These are phyloP conservation scores for Thomomys bottae DNA, from an alignment of 2,113 vertebrate genomes.

Conservation along the genomic window DNA sequence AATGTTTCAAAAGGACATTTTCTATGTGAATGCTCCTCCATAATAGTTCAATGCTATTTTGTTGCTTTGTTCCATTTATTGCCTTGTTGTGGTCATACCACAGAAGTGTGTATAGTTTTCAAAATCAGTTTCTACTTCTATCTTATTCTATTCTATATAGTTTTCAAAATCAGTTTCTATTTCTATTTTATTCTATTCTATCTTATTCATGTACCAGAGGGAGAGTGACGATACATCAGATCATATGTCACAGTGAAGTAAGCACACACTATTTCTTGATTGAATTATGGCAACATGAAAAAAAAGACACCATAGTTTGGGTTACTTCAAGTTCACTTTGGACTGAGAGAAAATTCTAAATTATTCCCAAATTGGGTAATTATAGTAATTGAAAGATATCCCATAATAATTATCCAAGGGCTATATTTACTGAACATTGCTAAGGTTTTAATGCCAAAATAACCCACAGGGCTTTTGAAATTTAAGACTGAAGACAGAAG, in stretches of 20 bases:
- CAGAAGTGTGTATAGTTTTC: not conserved
- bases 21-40: not conserved
- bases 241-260: no score
- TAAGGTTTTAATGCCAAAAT: not conserved
- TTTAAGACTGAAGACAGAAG: not conserved
- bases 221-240: not conserved
- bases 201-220: not conserved
- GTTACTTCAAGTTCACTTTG: not conserved
- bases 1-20: not conserved
- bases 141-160: no score
- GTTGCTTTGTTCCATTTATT: not conserved
- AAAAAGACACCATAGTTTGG: not conserved
- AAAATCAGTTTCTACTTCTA: not conserved
- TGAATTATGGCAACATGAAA: not conserved
- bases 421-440: slow-evolving; percentile 19
- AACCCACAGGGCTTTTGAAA: not conserved
- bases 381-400: not conserved
- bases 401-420: not conserved
- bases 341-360: not conserved
- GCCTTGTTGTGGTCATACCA: not conserved
- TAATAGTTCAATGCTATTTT: not conserved
- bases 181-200: not conserved
- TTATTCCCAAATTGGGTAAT: slow-evolving; percentile 5
- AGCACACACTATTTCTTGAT: not conserved
- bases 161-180: not conserved